Base-by-base conservation (phyloP, 2,888 invertebrate genomes). In the Stenurella melanura region DNA sequence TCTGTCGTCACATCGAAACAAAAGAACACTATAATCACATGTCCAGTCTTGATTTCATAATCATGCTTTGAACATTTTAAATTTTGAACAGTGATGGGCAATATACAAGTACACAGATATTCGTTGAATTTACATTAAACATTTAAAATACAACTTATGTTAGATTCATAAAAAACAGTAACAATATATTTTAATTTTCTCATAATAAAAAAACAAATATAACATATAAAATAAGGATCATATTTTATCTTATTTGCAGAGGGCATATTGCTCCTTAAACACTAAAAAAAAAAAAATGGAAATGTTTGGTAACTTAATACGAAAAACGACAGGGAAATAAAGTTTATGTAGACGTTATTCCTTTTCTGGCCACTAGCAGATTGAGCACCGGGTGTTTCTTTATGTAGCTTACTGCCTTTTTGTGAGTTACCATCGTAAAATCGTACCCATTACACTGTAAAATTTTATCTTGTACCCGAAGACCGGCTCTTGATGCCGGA, bases 371-470 rank as follows among this genome's bases (percentile, higher is more conserved):
- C 67, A 99, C 97, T 83, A 99, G 91, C 90, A 99, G 93, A 90
- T 98, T 98, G 83, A 99, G 91, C 63, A 98, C 95, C 50, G 97
- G 96, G 90, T 97, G 97, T 90, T 98, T 98, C 87, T 97, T 96
- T 82, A 99, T 99, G 89, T 98, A 98, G 88, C 98, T 97, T 30
- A 99, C 98, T 71, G 99, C 99, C 88, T 99, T 98, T 92, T 98
- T 98, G 90, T 99, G 99, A 56, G 99, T 99, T 60, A 98, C 97
- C 96, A 99, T 94, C 69, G 99, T 99, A 88, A 98, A 98, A 89
- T 99, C 98, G 87, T 94, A 94, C n/a, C 89, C 89, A 82, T 89
- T 90, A 80, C 89, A 89, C 76, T 97, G 98, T 81, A 99, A 91
- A 85, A 99, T 97, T 92, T 99, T 99, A 88, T 99, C 99, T 89